A percentile compares a stretch with the other conserved stretches of the same genome.
Evolutionary conservation across 2,113 vertebrate species (phyloP).

Genomic region (Terrapene triunguis): DNA sequence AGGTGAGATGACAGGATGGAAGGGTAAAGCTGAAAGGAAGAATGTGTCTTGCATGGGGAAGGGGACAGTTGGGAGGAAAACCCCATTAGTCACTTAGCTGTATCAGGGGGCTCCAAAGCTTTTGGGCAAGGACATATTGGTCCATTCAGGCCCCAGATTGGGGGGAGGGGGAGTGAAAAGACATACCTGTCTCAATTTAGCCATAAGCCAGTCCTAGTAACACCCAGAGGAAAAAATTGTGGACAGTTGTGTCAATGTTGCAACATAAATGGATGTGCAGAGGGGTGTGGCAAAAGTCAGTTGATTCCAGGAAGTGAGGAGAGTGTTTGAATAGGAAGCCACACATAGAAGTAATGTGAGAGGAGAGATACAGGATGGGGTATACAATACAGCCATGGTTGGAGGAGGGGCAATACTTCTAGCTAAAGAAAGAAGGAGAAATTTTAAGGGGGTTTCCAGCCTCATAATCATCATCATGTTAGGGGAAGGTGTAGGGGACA

Average conservation of each 20-base stretch:
- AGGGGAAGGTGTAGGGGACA: neutral
- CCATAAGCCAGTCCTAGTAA: neutral
- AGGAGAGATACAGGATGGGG: neutral
- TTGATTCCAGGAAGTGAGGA: neutral
- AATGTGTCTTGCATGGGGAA: neutral
- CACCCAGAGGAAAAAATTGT: neutral
- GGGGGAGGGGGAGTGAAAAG: neutral
- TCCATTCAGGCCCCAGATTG: neutral
- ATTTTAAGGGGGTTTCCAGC: neutral
- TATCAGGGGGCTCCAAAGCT: neutral
- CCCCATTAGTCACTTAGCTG: neutral
- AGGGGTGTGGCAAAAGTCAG: neutral
- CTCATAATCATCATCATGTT: neutral
- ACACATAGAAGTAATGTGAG: neutral
- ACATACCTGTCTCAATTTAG: neutral
- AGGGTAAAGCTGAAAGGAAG: neutral
- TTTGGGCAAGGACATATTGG: neutral
- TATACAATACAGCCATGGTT: rapidly evolving
- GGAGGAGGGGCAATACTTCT: neutral
- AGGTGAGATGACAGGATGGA: neutral
- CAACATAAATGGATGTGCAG: neutral
- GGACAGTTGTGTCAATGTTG: neutral
- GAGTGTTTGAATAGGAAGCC: neutral
- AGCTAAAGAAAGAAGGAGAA: neutral
- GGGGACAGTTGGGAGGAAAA: neutral